phyloP scores from a whole-genome alignment of 2,113 vertebrate genomes.

The Cyphomyrus plagiostoma region DNA sequence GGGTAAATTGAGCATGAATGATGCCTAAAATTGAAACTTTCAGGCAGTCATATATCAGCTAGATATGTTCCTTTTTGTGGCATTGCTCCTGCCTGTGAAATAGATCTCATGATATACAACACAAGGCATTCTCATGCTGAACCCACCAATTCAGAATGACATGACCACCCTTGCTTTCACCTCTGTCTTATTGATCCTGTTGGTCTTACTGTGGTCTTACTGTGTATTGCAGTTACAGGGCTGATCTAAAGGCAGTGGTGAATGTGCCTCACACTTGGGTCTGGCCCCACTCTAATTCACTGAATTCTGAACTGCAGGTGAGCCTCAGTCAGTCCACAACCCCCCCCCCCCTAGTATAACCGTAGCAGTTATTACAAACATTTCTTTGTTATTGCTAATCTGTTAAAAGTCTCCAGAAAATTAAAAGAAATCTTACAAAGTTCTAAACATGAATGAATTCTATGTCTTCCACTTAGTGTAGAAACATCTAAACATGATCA shows the following conservation, averaged over 20 bases:
- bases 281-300: background rate
- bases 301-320: background rate
- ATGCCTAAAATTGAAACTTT: constrained; percentile 3
- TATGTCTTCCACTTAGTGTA: constrained; percentile 25
- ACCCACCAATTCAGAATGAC: background rate
- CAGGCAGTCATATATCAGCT: background rate
- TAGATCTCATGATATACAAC: background rate
- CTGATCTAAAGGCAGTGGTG: constrained; percentile 14
- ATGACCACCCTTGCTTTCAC: background rate
- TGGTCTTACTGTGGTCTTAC: background rate
- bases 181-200: background rate
- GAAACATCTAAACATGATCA: constrained; percentile 2
- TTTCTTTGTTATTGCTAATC: constrained; percentile 61
- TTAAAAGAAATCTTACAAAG: constrained; percentile 26
- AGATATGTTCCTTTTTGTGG: background rate
- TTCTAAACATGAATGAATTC: constrained; percentile 28
- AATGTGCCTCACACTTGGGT: background rate
- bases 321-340: background rate
- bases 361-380: constrained; percentile 30
- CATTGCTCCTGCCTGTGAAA: background rate
- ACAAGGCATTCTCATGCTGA: background rate
- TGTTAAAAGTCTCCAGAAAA: constrained; percentile 37
- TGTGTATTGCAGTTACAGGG: constrained; percentile 16
- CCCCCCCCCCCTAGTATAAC: background rate
- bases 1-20: constrained; percentile 13